These are phyloP conservation scores for Calameuta pallipes DNA, from an alignment of 2,888 invertebrate genomes.

Conservation along the genomic window DNA sequence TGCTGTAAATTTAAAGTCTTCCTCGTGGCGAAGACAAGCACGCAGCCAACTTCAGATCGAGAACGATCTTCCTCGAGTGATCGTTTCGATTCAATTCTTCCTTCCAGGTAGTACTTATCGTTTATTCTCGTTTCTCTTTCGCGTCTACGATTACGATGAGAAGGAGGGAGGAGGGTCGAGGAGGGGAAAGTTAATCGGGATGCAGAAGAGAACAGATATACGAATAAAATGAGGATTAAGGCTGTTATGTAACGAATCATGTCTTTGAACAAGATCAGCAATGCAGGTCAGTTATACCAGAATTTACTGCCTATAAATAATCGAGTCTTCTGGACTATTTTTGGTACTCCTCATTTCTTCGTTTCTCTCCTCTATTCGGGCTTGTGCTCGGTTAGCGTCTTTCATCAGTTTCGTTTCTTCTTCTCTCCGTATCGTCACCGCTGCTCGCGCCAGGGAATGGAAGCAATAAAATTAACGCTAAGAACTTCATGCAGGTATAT, in stretches of 20 bases:
- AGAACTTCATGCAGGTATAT: neutral
- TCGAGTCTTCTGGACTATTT: neutral
- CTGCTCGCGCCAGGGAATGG: neutral
- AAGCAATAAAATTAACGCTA: neutral
- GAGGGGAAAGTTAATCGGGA: neutral
- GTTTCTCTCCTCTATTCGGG: neutral
- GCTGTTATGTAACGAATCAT: neutral
- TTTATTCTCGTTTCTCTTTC: neutral
- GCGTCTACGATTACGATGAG: neutral
- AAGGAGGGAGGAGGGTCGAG: neutral
- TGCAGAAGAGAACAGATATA: neutral
- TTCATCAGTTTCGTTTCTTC: neutral
- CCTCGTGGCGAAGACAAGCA: slow-evolving; percentile 14
- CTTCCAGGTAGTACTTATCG: neutral
- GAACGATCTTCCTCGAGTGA: neutral
- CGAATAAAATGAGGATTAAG: neutral
- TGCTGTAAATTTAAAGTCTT: slow-evolving; percentile 25
- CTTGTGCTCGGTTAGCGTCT: neutral
- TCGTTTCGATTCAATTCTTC: neutral
- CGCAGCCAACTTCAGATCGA: neutral
- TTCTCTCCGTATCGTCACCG: neutral
- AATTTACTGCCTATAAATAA: neutral
- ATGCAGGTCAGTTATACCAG: neutral
- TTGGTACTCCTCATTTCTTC: neutral
- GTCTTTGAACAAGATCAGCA: neutral